These are phyloP conservation scores for Pardosa pseudoannulata DNA, from an alignment of 2,888 invertebrate genomes.

Conservation along the genomic window DNA sequence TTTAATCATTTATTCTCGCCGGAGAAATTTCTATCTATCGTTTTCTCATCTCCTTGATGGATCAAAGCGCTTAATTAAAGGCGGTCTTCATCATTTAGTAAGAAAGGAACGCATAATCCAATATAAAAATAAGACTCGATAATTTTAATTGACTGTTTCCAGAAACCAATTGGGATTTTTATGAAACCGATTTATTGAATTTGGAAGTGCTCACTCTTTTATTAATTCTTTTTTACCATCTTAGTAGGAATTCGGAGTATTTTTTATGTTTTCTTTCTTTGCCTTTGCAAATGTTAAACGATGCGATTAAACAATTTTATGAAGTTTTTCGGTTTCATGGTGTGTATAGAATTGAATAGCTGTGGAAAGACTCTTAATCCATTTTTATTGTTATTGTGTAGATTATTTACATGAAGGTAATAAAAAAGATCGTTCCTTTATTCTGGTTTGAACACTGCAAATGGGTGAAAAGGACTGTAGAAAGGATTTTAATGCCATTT, in stretches of 20 bases:
- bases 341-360: constrained; percentile 1
- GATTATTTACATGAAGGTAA: no score
- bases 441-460: no score
- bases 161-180: constrained; percentile 4
- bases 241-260: constrained; percentile 15
- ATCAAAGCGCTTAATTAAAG: constrained; percentile 20
- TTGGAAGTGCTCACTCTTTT: constrained; percentile 15
- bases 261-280: not conserved
- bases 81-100: not conserved
- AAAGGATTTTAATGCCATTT: no score
- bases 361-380: not conserved
- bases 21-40: not conserved
- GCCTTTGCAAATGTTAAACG: constrained; percentile 7
- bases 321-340: constrained; percentile 7
- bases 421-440: no score
- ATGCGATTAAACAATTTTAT: constrained; percentile 21
- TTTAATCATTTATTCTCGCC: not conserved
- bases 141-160: constrained; percentile 36
- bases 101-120: not conserved
- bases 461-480: no score
- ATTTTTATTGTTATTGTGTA: not conserved
- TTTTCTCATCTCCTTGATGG: not conserved
- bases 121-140: constrained; percentile 8
- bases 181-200: constrained; percentile 23
- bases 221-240: constrained; percentile 6